phyloP scores from a whole-genome alignment of 2,113 vertebrate genomes.

The Chaetorhynchus papuensis region DNA sequence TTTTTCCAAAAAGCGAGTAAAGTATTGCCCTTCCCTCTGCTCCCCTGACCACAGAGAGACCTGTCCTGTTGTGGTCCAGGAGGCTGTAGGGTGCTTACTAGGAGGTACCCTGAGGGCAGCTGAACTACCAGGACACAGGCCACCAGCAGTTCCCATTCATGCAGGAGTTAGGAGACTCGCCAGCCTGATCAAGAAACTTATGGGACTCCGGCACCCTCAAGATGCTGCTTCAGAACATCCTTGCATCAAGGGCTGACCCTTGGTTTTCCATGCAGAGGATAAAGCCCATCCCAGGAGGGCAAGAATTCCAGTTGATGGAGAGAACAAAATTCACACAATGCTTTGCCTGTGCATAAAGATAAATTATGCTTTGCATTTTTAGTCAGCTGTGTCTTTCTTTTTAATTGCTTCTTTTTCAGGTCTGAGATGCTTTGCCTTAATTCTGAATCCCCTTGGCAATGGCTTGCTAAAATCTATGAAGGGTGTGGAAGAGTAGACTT shows the following conservation, averaged over 20 bases:
- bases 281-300: not conserved
- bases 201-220: not conserved
- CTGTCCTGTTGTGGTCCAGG: not conserved
- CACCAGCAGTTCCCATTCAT: rapidly evolving
- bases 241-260: too few species aligned
- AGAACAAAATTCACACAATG: not conserved
- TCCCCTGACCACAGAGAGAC: not conserved
- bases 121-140: not conserved
- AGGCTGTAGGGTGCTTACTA: not conserved
- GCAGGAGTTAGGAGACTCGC: not conserved
- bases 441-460: not conserved
- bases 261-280: not conserved
- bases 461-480: not conserved
- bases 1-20: not conserved
- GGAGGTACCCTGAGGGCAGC: not conserved
- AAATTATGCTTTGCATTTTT: not conserved
- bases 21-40: not conserved
- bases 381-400: not conserved
- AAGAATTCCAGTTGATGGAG: not conserved
- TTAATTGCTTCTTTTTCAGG: not conserved
- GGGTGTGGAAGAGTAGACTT: not conserved
- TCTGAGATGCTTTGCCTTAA: not conserved
- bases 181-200: not conserved
- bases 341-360: not conserved
- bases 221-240: not conserved